Percentiles rank a stretch among this genome's conserved stretches.
Conservation (phyloP, 2,797 vertebrate genomes). For the Myripristis jacobus region DNA sequence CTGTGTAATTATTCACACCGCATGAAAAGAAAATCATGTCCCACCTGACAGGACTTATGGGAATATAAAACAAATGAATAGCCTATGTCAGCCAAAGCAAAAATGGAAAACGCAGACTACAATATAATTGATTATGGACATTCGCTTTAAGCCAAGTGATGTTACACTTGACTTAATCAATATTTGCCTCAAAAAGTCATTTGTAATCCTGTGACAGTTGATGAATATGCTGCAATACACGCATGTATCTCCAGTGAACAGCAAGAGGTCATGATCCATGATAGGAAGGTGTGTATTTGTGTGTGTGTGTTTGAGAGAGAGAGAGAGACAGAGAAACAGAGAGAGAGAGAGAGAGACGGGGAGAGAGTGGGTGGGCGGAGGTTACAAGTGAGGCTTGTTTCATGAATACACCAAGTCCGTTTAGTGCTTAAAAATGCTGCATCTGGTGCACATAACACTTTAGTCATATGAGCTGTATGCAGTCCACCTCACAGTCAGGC, state of each 20-base stretch:
- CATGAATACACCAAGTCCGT: constrained; percentile 15
- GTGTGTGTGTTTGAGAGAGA: constrained; percentile 8
- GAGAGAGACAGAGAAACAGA: no score
- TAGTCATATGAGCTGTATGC: constrained; percentile 1
- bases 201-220: constrained; percentile 79
- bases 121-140: constrained; percentile 83
- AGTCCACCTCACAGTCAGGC: neutral
- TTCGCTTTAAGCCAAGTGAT: constrained; percentile 80
- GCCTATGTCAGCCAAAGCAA: constrained; percentile 70
- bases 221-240: constrained; percentile 69
- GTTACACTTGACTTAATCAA: constrained; percentile 79
- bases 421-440: constrained; percentile 56
- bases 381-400: constrained; percentile 18
- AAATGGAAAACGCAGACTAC: constrained; percentile 70
- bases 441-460: constrained; percentile 56
- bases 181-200: constrained; percentile 81
- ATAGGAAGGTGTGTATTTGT: neutral
- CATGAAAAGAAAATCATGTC: constrained; percentile 39
- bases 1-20: constrained; percentile 63
- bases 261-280: constrained; percentile 63
- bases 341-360: no score
- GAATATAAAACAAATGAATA: constrained; percentile 77
- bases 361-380: constrained; percentile 27
- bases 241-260: constrained; percentile 64
- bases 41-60: constrained; percentile 66